Percentiles rank a stretch among this genome's conserved stretches.
Evolutionary conservation across 2,888 invertebrate species (phyloP).

Genomic region (Watsonalla binaria): DNA sequence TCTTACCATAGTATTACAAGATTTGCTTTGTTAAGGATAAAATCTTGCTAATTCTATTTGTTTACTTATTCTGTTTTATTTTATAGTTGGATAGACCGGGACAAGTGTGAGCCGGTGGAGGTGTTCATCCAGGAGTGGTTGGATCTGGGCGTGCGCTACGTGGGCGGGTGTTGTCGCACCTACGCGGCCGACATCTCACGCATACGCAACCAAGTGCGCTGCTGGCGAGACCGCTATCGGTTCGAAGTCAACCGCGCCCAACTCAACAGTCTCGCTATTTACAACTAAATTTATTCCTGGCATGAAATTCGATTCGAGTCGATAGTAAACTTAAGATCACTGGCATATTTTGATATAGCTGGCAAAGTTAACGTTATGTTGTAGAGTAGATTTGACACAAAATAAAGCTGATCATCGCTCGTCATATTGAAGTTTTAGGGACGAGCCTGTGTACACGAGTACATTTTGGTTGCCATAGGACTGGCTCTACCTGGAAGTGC

Average conservation of each 20-base stretch:
- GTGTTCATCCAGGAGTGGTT: constrained; percentile 89
- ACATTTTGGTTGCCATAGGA: no score
- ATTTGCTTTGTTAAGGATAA: no score
- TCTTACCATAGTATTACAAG: neutral
- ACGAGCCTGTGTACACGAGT: no score
- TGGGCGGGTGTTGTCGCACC: constrained; percentile 96
- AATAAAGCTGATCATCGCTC: no score
- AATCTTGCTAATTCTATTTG: no score
- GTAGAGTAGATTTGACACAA: no score
- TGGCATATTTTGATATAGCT: no score
- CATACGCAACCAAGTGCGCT: constrained; percentile 81
- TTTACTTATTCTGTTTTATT: neutral
- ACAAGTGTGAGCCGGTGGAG: constrained; percentile 84
- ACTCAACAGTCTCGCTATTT: constrained; percentile 6
- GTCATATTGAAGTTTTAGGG: no score
- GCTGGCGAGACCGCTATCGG: constrained; percentile 66
- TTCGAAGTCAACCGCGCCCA: constrained; percentile 45
- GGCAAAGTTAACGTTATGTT: no score
- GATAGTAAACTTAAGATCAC: no score
- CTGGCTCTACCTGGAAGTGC: no score
- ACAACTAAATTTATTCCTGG: neutral
- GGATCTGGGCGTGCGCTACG: constrained; percentile 87
- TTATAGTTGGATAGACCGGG: constrained; percentile 85
- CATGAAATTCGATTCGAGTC: no score
- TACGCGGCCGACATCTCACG: constrained; percentile 88